Base-by-base conservation (phyloP, 2,113 vertebrate genomes). In the Aix galericulata region DNA sequence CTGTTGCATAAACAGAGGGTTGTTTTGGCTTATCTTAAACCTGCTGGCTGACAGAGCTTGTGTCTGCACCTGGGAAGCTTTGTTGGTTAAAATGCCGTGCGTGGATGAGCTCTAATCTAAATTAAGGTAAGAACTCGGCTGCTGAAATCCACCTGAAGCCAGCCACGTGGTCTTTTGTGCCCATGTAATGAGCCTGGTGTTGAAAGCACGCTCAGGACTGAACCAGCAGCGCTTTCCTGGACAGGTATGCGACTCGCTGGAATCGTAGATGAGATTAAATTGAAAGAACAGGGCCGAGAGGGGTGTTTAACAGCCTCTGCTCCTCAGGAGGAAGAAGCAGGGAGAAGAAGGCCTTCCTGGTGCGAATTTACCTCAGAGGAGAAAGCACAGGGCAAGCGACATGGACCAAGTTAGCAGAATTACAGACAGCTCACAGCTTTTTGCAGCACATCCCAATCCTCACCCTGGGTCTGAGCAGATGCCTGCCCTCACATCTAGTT, bases 1-100 rank as follows among this genome's bases (percentile, higher is more conserved):
- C 25, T 71, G 66, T 92, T 96, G 91, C 23, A 9, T 87, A 91
- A 96, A 91, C 83, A 94, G 27, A 63, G 36, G 32, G 58, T 34
- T 9, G 81, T 62, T 93, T 81, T 64, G 66, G 48, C 91, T 77
- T 52, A 62, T 84, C 81, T 92, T 72, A 9, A 10, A 31, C 81
- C 81, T 63, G 44, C 77, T 85, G 74, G 44, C 81, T 84, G 69
- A 63, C 31, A 59, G 34, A 68, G 38, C 48, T 42, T 40, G 48
- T 81, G 44, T 27, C 44, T 88, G 88, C 92, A 88, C 93, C 86
- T 96, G 95, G 86, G 64, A 36, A 82, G 27, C 26, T 75, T n/a
- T 27, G 53, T 56, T 32, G 46, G 23, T 44, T 75, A 18, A 38
- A 21, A 50, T 84, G 69, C 46, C 23, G 56, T 58, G 44, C 11